These are phyloP conservation scores for Phenganax subtilis DNA, from an alignment of 92 coral and sea anemone genomes.

Conservation along the genomic window DNA sequence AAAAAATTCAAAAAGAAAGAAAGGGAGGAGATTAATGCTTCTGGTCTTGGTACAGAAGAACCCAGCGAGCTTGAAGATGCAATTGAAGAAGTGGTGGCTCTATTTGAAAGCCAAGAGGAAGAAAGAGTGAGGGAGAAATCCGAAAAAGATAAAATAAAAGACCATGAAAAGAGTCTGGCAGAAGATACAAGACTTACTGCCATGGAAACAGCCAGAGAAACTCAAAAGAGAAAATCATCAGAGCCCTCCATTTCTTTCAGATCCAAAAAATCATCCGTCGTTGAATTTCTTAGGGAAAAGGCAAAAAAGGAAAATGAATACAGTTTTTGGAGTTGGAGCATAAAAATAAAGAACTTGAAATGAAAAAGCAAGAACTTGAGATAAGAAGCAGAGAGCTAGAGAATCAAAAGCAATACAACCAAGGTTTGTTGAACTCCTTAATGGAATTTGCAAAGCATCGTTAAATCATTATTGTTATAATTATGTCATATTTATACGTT, in stretches of 20 bases:
- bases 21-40: background rate
- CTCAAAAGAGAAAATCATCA: too few species aligned
- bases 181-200: background rate
- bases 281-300: background rate
- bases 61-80: background rate
- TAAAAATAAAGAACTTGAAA: background rate
- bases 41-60: background rate
- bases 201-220: too few species aligned
- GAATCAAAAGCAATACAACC: too few species aligned
- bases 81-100: background rate
- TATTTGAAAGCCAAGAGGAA: background rate
- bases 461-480: too few species aligned
- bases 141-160: background rate
- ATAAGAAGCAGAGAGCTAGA: too few species aligned
- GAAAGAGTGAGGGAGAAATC: background rate
- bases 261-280: background rate
- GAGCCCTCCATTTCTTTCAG: too few species aligned
- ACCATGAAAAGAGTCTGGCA: background rate
- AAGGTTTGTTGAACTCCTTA: too few species aligned
- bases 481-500: too few species aligned
- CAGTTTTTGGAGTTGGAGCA: background rate
- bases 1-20: background rate
- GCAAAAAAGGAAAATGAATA: background rate
- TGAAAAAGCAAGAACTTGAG: too few species aligned
- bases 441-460: too few species aligned